Evolutionary conservation across 2,113 vertebrate genomes (phyloP).

Genomic region (Prionailurus viverrinus): DNA sequence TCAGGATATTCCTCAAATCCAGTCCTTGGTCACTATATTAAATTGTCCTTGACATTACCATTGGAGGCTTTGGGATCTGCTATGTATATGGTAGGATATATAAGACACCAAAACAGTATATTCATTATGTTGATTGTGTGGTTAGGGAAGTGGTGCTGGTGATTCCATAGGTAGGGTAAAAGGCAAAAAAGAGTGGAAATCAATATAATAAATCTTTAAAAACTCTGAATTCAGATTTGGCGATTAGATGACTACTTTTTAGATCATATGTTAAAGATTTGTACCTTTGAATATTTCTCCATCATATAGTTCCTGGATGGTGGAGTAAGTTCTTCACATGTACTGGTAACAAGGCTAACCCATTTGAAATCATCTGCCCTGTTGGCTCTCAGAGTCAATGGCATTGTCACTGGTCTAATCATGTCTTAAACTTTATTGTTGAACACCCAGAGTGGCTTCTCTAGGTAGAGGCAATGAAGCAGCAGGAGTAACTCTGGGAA

Average conservation of each 20-base stretch:
- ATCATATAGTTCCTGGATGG: not conserved
- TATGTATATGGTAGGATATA: fast-evolving
- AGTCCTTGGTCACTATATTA: not conserved
- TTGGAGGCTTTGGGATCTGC: not conserved
- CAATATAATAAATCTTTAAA: not conserved
- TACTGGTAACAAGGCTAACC: not conserved
- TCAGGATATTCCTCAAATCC: not conserved
- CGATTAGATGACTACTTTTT: not conserved
- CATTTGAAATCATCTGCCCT: not conserved
- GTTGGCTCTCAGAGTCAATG: not conserved
- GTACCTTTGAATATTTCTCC: not conserved
- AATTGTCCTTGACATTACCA: not conserved
- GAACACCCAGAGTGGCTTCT: not conserved
- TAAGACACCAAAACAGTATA: fast-evolving
- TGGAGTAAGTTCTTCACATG: not conserved
- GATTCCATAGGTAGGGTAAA: not conserved
- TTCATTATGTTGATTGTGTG: not conserved
- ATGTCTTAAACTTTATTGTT: not conserved
- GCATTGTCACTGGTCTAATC: not conserved
- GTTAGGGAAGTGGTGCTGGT: not conserved
- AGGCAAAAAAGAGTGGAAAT: not conserved
- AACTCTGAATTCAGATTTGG: not conserved
- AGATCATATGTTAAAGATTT: not conserved
- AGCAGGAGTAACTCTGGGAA: slow-evolving; percentile 37
- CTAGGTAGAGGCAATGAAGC: slow-evolving; percentile 59